Conservation (phyloP, 1,140 invertebrate species). For the Drosophila willistoni region DNA sequence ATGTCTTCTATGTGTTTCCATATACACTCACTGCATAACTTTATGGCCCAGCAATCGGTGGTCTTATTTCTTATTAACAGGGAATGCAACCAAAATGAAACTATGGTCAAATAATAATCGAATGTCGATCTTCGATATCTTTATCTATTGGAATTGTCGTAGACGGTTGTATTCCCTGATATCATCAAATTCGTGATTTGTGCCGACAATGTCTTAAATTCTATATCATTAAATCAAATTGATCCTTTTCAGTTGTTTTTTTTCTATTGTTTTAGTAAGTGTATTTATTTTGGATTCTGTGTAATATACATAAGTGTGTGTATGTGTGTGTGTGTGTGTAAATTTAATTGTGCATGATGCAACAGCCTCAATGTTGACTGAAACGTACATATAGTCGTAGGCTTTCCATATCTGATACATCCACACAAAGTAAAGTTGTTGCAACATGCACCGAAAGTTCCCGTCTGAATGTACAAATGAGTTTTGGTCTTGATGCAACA, state of each 20-base stretch:
- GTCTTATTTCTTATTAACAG: too few relatives aligned
- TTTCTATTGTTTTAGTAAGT: conserved; percentile 20
- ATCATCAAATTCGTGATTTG: too few relatives aligned
- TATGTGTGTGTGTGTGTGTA: conserved; percentile 20
- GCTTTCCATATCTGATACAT: conserved; percentile 15
- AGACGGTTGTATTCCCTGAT: too few relatives aligned
- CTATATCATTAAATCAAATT: neutral
- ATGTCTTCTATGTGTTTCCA: conserved; percentile 28
- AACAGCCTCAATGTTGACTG: conserved; percentile 47
- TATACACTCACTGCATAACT: neutral
- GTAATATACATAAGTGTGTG: neutral
- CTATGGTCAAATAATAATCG: too few relatives aligned
- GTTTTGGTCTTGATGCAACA: conserved; percentile 19
- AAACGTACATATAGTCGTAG: conserved; percentile 34
- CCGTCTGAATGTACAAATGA: conserved; percentile 28
- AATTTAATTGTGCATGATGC: conserved; percentile 60
- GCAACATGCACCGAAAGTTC: conserved; percentile 50
- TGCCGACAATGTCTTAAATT: too few relatives aligned
- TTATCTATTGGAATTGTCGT: too few relatives aligned
- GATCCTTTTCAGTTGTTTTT: conserved; percentile 16
- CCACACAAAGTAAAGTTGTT: conserved; percentile 50
- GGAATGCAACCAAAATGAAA: too few relatives aligned
- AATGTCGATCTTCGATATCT: too few relatives aligned
- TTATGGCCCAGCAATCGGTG: neutral
- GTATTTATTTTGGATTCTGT: conserved; percentile 23